Evolutionary conservation across 2,113 vertebrate species (phyloP).

Genomic region (Nycticebus coucang): DNA sequence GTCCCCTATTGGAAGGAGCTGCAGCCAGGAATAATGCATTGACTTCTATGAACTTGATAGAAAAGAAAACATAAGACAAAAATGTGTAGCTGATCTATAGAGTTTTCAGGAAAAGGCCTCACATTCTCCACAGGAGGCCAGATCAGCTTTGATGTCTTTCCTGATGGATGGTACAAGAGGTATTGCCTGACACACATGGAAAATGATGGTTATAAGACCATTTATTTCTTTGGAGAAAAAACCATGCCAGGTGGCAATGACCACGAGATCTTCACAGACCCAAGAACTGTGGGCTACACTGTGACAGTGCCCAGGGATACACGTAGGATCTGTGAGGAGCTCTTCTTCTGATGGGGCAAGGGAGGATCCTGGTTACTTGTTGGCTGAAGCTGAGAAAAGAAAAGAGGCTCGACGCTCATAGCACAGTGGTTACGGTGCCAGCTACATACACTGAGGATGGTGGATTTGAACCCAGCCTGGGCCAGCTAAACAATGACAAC

Average conservation of each 20-base stretch:
- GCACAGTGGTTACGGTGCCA: too few species aligned
- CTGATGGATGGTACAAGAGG: conserved; percentile 97
- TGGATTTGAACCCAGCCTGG: too few species aligned
- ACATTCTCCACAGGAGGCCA: conserved; percentile 97
- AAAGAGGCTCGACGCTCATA: too few species aligned
- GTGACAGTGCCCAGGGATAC: conserved; percentile 89
- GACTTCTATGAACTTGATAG: conserved; percentile 95
- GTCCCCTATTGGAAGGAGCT: conserved; percentile 94
- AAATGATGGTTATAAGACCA: conserved; percentile 88
- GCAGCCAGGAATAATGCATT: conserved; percentile 91
- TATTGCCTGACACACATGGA: conserved; percentile 93
- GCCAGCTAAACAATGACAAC: too few species aligned
- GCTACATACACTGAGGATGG: too few species aligned
- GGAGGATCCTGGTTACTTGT: rapidly evolving
- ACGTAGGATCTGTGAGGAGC: conserved; percentile 85
- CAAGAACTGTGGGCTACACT: conserved; percentile 88
- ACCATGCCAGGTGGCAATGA: conserved; percentile 94
- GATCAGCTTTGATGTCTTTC: conserved; percentile 98
- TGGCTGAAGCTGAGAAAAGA: background rate
- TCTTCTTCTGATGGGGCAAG: conserved; percentile 82
- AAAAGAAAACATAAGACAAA: conserved; percentile 93
- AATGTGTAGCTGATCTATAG: conserved; percentile 91
- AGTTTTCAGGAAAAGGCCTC: conserved; percentile 94
- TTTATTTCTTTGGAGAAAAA: conserved; percentile 98
- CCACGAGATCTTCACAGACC: conserved; percentile 92